These are phyloP conservation scores for Parazoanthus swiftii DNA, from an alignment of 92 coral and sea anemone genomes.

Conservation along the genomic window DNA sequence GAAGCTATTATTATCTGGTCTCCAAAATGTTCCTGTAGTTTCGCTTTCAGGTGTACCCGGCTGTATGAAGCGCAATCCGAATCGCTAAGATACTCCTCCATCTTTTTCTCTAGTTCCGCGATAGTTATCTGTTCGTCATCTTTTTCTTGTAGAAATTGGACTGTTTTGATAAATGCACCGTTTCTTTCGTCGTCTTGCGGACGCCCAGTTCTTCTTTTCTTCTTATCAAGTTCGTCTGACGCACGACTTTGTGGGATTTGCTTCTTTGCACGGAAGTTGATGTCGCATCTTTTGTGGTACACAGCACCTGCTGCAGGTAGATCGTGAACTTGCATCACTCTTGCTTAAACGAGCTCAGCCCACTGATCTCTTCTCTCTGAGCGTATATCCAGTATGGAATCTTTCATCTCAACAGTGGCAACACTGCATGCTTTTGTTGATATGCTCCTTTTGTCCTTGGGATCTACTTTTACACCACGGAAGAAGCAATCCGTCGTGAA, in stretches of 20 bases:
- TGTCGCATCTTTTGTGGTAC: conserved; percentile 17
- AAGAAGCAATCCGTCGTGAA: background rate
- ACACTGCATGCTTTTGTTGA: background rate
- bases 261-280: conserved; percentile 21
- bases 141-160: conserved; percentile 33
- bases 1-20: conserved; percentile 47
- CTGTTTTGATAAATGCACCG: conserved; percentile 50
- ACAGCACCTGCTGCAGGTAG: conserved; percentile 3
- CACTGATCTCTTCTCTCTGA: conserved; percentile 19
- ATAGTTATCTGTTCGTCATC: conserved; percentile 52
- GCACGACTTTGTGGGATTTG: conserved; percentile 28
- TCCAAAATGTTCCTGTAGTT: background rate
- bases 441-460: background rate
- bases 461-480: background rate
- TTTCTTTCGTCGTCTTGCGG: conserved; percentile 47
- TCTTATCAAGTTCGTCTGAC: background rate
- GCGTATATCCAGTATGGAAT: background rate
- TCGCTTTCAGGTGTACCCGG: conserved; percentile 48
- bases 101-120: conserved; percentile 34
- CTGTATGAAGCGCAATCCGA: conserved; percentile 26
- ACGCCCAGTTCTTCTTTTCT: conserved; percentile 58
- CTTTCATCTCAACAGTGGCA: conserved; percentile 5
- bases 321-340: conserved; percentile 35
- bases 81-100: conserved; percentile 48
- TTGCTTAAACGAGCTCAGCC: conserved; percentile 33